A percentile compares a stretch with the other conserved stretches of the same genome.
These are phyloP conservation scores for Chamaetylas fuelleborni DNA, from an alignment of 2,113 vertebrate species.

Conservation along the genomic window DNA sequence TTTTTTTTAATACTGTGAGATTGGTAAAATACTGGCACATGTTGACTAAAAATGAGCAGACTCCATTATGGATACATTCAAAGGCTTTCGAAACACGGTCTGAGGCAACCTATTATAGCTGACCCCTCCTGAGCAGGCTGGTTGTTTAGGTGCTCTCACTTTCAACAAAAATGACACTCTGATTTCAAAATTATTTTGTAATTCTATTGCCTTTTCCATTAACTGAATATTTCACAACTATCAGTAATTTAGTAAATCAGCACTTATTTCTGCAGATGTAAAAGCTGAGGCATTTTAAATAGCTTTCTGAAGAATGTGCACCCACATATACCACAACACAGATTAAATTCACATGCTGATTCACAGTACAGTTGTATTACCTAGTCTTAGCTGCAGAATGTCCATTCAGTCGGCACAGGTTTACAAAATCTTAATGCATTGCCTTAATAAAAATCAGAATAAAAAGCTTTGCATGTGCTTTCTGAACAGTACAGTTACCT, in stretches of 20 bases:
- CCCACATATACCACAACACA: accelerated
- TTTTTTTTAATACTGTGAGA: background rate
- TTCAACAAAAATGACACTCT: background rate
- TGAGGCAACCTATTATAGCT: background rate
- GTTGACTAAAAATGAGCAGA: background rate
- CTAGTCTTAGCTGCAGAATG: background rate
- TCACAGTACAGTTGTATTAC: background rate
- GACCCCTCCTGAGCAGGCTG: background rate
- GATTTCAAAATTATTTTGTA: background rate
- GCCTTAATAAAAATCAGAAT: background rate
- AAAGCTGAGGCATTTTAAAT: background rate
- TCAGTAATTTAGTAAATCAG: background rate
- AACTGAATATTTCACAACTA: background rate
- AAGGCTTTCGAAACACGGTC: accelerated
- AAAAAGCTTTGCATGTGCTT: background rate
- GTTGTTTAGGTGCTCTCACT: background rate
- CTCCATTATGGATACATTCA: background rate
- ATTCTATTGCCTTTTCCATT: background rate
- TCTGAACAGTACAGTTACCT: background rate
- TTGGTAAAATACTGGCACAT: background rate
- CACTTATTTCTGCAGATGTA: background rate
- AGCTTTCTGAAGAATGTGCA: background rate
- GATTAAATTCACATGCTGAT: background rate
- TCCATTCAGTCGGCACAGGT: background rate
- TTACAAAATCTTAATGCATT: background rate